Percentiles rank a stretch among this genome's conserved stretches.
These are phyloP conservation scores for Cavia porcellus DNA, from an alignment of 2,113 vertebrate species.

Conservation along the genomic window DNA sequence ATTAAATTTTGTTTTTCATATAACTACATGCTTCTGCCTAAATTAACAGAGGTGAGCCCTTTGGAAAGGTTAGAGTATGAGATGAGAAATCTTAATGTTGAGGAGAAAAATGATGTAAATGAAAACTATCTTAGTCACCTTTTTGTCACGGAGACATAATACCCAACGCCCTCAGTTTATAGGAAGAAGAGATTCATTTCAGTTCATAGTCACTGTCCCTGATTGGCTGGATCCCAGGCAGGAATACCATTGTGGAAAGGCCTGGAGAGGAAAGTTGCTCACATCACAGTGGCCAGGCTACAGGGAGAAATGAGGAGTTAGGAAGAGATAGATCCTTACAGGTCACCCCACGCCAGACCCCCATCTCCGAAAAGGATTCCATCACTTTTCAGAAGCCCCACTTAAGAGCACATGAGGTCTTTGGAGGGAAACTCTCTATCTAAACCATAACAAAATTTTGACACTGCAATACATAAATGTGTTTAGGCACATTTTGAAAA, in stretches of 20 bases:
- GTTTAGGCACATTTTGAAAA: not conserved
- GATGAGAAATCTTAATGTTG: not conserved
- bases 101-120: not conserved
- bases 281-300: not conserved
- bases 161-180: not conserved
- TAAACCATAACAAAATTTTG: not conserved
- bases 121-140: not conserved
- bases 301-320: not conserved
- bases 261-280: not conserved
- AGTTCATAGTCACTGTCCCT: not conserved
- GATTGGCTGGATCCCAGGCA: not conserved
- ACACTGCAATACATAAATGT: not conserved
- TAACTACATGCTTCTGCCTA: not conserved
- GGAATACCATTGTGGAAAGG: not conserved
- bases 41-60: not conserved
- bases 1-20: slow-evolving; percentile 10
- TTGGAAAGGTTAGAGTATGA: not conserved
- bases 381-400: not conserved
- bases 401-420: not conserved
- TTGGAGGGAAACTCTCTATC: not conserved
- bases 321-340: not conserved
- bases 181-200: not conserved
- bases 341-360: not conserved
- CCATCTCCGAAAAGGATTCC: not conserved
- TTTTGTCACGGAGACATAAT: not conserved